Evolutionary conservation across 2,113 vertebrate genomes (phyloP), one percentile per base, ranked within the genome.

Genomic region (Enhydra lutris): DNA sequence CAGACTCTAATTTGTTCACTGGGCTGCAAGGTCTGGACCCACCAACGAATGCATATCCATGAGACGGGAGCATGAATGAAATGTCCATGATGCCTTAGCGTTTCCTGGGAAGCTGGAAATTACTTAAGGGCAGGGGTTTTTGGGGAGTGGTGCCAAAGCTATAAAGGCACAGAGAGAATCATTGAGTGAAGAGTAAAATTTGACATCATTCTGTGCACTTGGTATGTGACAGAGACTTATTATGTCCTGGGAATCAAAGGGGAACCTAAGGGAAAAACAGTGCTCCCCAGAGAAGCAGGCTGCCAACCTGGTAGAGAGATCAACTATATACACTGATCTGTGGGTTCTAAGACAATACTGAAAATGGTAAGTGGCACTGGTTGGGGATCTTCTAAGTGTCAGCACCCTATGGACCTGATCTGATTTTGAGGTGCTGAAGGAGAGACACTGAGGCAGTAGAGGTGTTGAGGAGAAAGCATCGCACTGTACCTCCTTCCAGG

Each of bases 321-420:
- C 34, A 80, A 3, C 4, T 34, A 7, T n/a, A 21, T 0, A 15
- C 4, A 92, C 24, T 3, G 24, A 69, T 18, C 18, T 5, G 0
- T 0, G 65, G 20, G 67, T 18, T 34, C 17, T 4, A 34, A 82
- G 47, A 61, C 45, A 50, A 18, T 7, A n/a, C 10, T 1, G 9
- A 31, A 7, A 29, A 13, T 67, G 31, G 12, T 36, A 63, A n/a
- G 3, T 80, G 15, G 8, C 26, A 0, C 15, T 67, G n/a, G 42
- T 3, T 2, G 26, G n/a, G 12, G 24, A 50, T 10, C 21, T 10
- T 26, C 39, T 80, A 6, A 13, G 47, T 50, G 34, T 21, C 23
- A 59, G 47, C 1, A 17, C 47, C 4, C 89, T 57, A 9, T 3
- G 9, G 4, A 20, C 1, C 18, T 1, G 42, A n/a, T 47, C 5